A percentile compares a stretch with the other conserved stretches of the same genome.
Evolutionary conservation across 2,113 vertebrate species (phyloP).

Genomic region (Leucosticte australis): DNA sequence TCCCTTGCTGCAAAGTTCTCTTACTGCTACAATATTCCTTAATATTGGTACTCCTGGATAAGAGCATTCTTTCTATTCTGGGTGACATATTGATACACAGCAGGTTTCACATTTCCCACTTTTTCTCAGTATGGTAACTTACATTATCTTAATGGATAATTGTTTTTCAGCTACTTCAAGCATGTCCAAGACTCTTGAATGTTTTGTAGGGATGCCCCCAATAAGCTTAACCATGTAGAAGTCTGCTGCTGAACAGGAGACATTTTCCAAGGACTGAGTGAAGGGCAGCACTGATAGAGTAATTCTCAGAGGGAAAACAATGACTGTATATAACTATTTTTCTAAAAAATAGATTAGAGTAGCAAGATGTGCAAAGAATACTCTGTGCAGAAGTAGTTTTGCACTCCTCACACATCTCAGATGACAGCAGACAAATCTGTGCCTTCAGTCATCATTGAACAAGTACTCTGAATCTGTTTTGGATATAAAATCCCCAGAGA

Average conservation of each 20-base stretch:
- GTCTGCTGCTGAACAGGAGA: background rate
- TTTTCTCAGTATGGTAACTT: background rate
- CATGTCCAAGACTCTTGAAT: background rate
- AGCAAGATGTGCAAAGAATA: background rate
- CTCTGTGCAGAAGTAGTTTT: background rate
- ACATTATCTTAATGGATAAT: background rate
- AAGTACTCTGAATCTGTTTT: background rate
- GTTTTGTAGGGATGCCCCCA: background rate
- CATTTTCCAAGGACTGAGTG: background rate
- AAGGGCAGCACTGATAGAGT: background rate
- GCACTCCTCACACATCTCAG: background rate
- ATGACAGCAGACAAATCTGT: background rate
- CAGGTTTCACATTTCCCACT: background rate
- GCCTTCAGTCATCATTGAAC: background rate
- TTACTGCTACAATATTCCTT: background rate
- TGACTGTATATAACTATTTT: background rate
- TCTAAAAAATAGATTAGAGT: background rate
- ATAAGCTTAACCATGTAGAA: background rate
- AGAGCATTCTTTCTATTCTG: background rate
- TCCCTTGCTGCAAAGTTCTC: background rate
- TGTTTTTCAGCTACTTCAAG: background rate
- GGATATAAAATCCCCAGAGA: background rate
- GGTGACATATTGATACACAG: background rate
- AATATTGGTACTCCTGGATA: background rate
- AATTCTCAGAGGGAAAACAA: background rate